A percentile compares a stretch with the other conserved stretches of the same genome.
These are phyloP conservation scores for Aplochiton taeniatus DNA, from an alignment of 2,797 vertebrate genomes.

Conservation along the genomic window DNA sequence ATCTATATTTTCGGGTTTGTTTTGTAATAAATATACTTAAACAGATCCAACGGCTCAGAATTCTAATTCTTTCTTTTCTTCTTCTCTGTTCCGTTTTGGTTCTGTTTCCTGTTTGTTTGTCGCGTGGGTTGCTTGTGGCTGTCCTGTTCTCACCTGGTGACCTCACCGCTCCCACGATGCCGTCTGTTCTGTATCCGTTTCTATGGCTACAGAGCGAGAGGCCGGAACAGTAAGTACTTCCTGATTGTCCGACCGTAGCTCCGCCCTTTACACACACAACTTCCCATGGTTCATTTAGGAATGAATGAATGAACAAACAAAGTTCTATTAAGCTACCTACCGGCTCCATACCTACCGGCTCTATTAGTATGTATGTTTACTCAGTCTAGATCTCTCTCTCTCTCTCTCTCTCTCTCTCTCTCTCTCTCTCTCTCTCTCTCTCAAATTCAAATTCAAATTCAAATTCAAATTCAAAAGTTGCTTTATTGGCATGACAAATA, in stretches of 20 bases:
- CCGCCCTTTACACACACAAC: constrained; percentile 26
- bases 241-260: constrained; percentile 44
- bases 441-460: too few relatives aligned
- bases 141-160: constrained; percentile 63
- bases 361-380: background rate
- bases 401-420: background rate
- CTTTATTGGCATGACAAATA: too few relatives aligned
- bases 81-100: background rate
- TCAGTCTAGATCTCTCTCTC: background rate
- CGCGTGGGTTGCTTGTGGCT: background rate
- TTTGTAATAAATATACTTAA: constrained; percentile 11
- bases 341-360: too few relatives aligned
- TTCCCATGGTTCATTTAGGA: too few relatives aligned
- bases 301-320: too few relatives aligned
- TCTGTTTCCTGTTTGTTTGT: constrained; percentile 7
- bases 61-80: constrained; percentile 32
- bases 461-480: too few relatives aligned
- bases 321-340: too few relatives aligned
- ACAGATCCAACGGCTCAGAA: constrained; percentile 1
- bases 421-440: background rate
- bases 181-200: constrained; percentile 74
- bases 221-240: constrained; percentile 91
- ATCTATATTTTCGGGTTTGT: constrained; percentile 5
- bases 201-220: constrained; percentile 88
- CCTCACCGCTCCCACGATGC: constrained; percentile 79